Percentiles rank a stretch among this genome's conserved stretches.
phyloP scores from a whole-genome alignment of 2,113 vertebrate genomes.

The Hyla sarda region DNA sequence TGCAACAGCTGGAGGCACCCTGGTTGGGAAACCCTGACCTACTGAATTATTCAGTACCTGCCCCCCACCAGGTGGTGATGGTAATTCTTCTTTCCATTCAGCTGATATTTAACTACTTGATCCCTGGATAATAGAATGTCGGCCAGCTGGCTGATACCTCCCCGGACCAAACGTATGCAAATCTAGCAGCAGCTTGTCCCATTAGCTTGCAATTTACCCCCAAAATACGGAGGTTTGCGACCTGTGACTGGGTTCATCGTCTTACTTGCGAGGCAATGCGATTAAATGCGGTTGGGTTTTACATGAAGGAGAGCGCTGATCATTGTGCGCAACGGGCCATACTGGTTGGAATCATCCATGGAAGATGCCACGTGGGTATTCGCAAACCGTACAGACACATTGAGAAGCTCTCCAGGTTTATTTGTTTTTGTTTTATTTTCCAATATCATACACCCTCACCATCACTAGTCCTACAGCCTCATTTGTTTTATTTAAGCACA shows the following conservation, averaged over 20 bases:
- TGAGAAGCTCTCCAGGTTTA: too few species aligned
- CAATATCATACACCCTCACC: too few species aligned
- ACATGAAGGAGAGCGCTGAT: not conserved
- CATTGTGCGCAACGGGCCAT: not conserved
- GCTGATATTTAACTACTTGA: slow-evolving; percentile 7
- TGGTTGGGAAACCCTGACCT: too few species aligned
- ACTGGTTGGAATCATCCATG: not conserved
- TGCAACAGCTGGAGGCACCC: too few species aligned
- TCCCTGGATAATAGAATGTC: not conserved
- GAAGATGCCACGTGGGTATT: too few species aligned
- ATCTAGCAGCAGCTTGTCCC: not conserved
- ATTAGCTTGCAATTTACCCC: not conserved
- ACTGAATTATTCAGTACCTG: slow-evolving; percentile 16
- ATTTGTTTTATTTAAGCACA: too few species aligned
- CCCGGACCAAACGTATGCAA: not conserved
- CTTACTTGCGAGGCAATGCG: not conserved
- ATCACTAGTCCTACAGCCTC: too few species aligned
- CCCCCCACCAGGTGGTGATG: slow-evolving; percentile 6
- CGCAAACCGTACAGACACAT: too few species aligned
- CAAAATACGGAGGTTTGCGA: not conserved
- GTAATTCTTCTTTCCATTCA: not conserved
- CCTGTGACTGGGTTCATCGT: not conserved
- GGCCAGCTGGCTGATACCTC: not conserved
- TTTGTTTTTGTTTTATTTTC: too few species aligned
- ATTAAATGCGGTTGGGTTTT: not conserved